Evolutionary conservation across 1,140 invertebrate species (phyloP), one percentile per base, ranked within the genome.

Genomic region (Zaprionus ornatus): DNA sequence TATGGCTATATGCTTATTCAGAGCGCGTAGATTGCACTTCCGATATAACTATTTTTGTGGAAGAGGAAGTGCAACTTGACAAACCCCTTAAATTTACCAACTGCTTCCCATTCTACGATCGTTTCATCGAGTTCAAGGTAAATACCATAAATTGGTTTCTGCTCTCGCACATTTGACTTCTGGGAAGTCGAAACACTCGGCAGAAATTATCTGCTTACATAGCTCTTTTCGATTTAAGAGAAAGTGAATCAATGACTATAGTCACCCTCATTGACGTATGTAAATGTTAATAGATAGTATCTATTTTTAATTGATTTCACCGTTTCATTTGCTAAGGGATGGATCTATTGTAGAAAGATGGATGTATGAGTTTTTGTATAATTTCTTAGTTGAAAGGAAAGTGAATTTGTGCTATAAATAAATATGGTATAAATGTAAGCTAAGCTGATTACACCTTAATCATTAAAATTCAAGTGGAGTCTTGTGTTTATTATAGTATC

Each of bases 101-200:
- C 45, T 23, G 3, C 45, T 50, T 50, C 21, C 19, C 19, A 4
- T 21, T 13, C 21, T 4, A 4, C 19, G 1, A 19, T 50, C 10
- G 1, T 2, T 50, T 23, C 45, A 5, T 42, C 29, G 15, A 60
- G 23, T 62, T 61, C 45, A 52, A 54, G 57, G 66, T 52, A 57
- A 68, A 52, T 60, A 35, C 52, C 10, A 61, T 37, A 40, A 19
- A 61, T 15, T 55, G 17, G 23, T 4, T 2, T 35, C 21, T 4
- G 6, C 65, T 45, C 29, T 63, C 42, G 42, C 21, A 45, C 21
- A 25, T 57, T 59, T 1, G 19, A 55, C 7, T 72, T 72, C 69
- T 50, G 21, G 15, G 69, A 72, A 72, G 4, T 37, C 23, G 56
- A 17, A 42, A 32, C n/a, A 23, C 54, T 66, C 54, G 25, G 32